Percentiles rank a stretch among this genome's conserved stretches.
phyloP scores from a whole-genome alignment of 1,140 invertebrate species.

The Ceratitis capitata region DNA sequence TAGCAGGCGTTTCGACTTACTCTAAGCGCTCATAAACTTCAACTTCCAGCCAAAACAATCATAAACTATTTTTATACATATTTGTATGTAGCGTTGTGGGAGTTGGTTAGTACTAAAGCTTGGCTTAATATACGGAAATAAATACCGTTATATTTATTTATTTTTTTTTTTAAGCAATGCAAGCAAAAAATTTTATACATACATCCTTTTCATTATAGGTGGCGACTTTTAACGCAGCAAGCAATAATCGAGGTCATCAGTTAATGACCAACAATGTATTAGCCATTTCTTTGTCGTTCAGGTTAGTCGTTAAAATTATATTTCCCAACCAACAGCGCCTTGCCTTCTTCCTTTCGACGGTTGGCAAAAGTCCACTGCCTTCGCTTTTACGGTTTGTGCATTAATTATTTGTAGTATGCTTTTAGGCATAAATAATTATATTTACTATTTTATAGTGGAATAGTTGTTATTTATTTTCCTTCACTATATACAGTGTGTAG shows the following conservation, averaged over 20 bases:
- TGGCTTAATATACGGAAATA: not conserved
- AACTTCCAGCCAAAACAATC: conserved; percentile 12
- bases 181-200: not conserved
- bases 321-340: not conserved
- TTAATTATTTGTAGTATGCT: conserved; percentile 15
- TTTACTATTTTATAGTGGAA: not conserved
- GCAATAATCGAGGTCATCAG: conserved; percentile 34
- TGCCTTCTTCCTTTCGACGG: not conserved
- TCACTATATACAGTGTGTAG: not conserved
- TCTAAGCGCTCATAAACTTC: conserved; percentile 33
- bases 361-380: not conserved
- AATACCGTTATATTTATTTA: not conserved
- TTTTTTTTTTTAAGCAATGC: not conserved
- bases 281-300: not conserved
- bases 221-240: not conserved
- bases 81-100: not conserved
- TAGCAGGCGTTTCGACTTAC: not conserved
- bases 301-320: not conserved
- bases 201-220: not conserved
- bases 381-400: not conserved
- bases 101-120: not conserved
- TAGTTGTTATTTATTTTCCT: not conserved
- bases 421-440: not conserved
- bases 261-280: conserved; percentile 20
- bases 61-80: not conserved